Conservation (phyloP, 2,113 vertebrate species). For the Cyprinus carpio region DNA sequence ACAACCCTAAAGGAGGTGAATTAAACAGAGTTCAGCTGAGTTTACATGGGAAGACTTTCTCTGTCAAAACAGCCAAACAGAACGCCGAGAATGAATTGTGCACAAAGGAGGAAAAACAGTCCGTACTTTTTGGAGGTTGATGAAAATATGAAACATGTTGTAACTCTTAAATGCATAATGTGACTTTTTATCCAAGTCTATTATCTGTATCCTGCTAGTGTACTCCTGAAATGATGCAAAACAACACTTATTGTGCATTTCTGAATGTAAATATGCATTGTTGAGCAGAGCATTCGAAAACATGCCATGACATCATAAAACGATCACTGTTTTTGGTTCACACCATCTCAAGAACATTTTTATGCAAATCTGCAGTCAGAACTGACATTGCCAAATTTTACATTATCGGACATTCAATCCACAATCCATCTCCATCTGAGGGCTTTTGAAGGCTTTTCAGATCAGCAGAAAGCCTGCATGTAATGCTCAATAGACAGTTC, state of each 20-base stretch:
- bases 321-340: neutral
- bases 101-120: neutral
- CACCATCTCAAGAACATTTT: neutral
- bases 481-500: neutral
- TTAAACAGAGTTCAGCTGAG: neutral
- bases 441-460: neutral
- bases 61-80: neutral
- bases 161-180: neutral
- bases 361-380: neutral
- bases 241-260: neutral
- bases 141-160: neutral
- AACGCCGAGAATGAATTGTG: neutral
- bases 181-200: neutral
- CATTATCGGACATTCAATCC: neutral
- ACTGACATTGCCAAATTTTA: neutral
- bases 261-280: neutral
- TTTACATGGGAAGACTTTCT: neutral
- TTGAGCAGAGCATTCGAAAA: neutral
- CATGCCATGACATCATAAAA: neutral
- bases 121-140: neutral
- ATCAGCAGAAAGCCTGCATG: neutral
- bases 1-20: neutral
- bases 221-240: neutral
- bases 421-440: neutral
- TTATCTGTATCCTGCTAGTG: neutral